Evolutionary conservation across 2,113 vertebrate genomes (phyloP), one percentile per base, ranked within the genome.

Genomic region (Sander lucioperca): DNA sequence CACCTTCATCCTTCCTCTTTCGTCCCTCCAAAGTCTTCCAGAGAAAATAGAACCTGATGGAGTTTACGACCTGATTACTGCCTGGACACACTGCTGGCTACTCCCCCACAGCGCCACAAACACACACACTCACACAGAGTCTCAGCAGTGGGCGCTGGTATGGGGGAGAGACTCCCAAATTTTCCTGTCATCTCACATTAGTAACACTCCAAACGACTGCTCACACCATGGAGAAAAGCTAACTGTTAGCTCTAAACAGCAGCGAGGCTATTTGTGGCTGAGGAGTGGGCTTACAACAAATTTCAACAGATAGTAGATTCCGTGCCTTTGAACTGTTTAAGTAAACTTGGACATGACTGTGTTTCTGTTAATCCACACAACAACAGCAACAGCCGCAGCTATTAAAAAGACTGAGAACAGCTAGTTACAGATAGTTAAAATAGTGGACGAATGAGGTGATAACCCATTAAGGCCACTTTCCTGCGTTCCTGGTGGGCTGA

Each of bases 41-140:
- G 91, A 93, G 91, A 94, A 96, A 96, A 96, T 92, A 96, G 86
- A 89, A 91, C 92, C 92, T 93, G 89, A 84, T 89, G 93, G 80
- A 87, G 87, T 91, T 91, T 89, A 90, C 83, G 93, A 88, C 90
- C 93, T 90, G 85, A 93, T 88, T 94, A 92, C 91, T 93, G 93
- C 87, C 91, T 90, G 88, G 90, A 94, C 87, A 64, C 80, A 74
- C 83, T 73, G 73, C 72, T 85, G 72, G 82, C 58, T 74, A 10
- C 82, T 87, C 72, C 79, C 74, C 68, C 63, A 50, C 70, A 61
- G 53, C 8, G 48, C 84, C 33, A 79, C 66, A 21, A 70, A 47
- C 68, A 62, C 77, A 56, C 53, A 69, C 54, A 43, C 58, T 33
- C 58, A 56, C 72, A 77, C 30, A 56, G 61, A 69, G 67, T 25